These are phyloP conservation scores for Sterna hirundo DNA, from an alignment of 2,113 vertebrate genomes.

Conservation along the genomic window DNA sequence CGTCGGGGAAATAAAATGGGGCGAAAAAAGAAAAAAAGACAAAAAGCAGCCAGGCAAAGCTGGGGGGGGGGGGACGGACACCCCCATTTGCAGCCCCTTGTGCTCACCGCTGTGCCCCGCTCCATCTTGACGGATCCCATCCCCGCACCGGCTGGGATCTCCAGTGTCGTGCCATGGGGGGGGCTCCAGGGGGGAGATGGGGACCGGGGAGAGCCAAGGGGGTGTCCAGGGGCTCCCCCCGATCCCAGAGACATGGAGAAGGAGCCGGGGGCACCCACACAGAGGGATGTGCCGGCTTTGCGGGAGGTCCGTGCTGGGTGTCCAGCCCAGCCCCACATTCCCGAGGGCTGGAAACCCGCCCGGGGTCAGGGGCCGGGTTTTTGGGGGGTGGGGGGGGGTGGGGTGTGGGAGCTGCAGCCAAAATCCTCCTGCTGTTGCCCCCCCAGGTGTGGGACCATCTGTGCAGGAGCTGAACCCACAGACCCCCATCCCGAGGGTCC, in stretches of 20 bases:
- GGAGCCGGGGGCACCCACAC: background rate
- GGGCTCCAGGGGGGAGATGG: background rate
- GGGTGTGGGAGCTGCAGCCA: constrained; percentile 7
- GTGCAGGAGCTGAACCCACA: background rate
- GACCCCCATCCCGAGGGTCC: background rate
- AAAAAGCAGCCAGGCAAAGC: background rate
- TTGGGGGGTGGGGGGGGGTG: background rate
- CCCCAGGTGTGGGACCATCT: no score
- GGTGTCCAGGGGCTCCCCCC: background rate
- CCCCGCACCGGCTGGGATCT: accelerated
- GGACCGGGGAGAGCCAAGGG: background rate
- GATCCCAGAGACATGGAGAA: accelerated
- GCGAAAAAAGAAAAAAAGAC: background rate
- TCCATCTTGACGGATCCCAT: accelerated
- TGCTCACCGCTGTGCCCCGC: accelerated
- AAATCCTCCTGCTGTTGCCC: background rate
- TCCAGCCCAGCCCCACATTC: constrained; percentile 13
- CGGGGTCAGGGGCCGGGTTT: background rate
- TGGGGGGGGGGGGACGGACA: background rate
- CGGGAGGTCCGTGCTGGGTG: background rate
- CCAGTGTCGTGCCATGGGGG: background rate
- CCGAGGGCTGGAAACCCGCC: background rate
- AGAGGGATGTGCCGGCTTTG: background rate
- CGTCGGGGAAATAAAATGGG: background rate
- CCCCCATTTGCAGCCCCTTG: background rate